Evolutionary conservation across 1,140 invertebrate genomes (phyloP).

Genomic region (Dendrolimus kikuchii): DNA sequence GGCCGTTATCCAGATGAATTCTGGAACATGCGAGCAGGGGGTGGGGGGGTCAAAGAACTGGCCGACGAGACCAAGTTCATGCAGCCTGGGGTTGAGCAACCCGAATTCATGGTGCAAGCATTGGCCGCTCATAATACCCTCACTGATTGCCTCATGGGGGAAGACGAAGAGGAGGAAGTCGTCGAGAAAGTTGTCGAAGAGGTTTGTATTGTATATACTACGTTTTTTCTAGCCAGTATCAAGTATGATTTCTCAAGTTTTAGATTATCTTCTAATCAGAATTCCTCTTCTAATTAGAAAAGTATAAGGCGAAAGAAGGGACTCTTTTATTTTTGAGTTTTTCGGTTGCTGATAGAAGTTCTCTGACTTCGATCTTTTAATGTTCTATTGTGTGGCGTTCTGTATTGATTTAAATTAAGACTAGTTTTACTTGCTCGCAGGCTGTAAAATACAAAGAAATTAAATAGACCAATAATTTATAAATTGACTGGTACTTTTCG

Average conservation of each 20-base stretch:
- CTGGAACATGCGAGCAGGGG: slow-evolving; percentile 79
- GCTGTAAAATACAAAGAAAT: too few relatives aligned
- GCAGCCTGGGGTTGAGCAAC: slow-evolving; percentile 60
- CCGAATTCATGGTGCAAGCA: slow-evolving; percentile 63
- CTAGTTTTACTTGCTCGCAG: too few relatives aligned
- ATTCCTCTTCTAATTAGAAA: neutral
- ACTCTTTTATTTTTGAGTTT: too few relatives aligned
- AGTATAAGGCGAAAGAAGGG: too few relatives aligned
- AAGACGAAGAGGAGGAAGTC: slow-evolving; percentile 26
- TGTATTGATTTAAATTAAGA: too few relatives aligned
- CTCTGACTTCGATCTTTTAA: too few relatives aligned
- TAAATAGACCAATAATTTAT: too few relatives aligned
- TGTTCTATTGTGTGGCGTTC: too few relatives aligned
- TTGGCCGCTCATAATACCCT: slow-evolving; percentile 60
- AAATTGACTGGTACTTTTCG: too few relatives aligned
- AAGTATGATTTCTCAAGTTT: too few relatives aligned
- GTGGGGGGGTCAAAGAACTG: slow-evolving; percentile 78
- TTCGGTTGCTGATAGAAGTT: too few relatives aligned
- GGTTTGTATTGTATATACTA: slow-evolving; percentile 13
- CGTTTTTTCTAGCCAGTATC: neutral
- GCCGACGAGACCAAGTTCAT: slow-evolving; percentile 77
- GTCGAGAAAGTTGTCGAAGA: slow-evolving; percentile 45
- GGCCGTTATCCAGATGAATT: slow-evolving; percentile 83
- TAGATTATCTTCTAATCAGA: neutral
- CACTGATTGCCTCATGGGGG: slow-evolving; percentile 52